These are phyloP conservation scores for Ficedula albicollis DNA, from an alignment of 2,797 vertebrate genomes.

Conservation along the genomic window DNA sequence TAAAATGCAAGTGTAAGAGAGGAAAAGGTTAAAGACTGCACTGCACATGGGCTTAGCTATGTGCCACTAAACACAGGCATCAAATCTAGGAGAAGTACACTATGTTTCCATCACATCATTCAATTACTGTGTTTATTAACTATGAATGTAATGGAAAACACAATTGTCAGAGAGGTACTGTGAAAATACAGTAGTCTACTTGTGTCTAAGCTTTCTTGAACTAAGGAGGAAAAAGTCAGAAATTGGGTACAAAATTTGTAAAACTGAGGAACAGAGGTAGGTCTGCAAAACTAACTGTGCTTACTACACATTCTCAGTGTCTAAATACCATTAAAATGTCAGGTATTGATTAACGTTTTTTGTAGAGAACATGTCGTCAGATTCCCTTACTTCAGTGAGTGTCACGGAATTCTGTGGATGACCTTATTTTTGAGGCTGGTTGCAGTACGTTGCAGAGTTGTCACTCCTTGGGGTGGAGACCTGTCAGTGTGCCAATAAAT, in stretches of 20 bases:
- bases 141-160: neutral
- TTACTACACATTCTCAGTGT: neutral
- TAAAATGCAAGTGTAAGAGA: neutral
- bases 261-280: neutral
- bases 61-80: neutral
- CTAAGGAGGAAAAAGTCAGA: neutral
- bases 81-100: neutral
- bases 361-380: neutral
- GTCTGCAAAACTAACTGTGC: neutral
- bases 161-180: neutral
- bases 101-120: neutral
- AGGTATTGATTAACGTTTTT: neutral
- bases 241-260: neutral
- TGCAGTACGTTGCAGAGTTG: neutral
- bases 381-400: neutral
- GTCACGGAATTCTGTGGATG: constrained; percentile 8
- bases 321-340: neutral
- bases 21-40: neutral
- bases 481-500: neutral
- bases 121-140: neutral
- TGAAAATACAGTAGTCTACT: neutral
- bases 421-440: neutral
- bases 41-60: neutral
- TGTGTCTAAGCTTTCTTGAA: neutral
- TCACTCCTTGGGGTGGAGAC: neutral